Conservation (phyloP, 2,888 invertebrate genomes). For the Platerodrilus igneus region DNA sequence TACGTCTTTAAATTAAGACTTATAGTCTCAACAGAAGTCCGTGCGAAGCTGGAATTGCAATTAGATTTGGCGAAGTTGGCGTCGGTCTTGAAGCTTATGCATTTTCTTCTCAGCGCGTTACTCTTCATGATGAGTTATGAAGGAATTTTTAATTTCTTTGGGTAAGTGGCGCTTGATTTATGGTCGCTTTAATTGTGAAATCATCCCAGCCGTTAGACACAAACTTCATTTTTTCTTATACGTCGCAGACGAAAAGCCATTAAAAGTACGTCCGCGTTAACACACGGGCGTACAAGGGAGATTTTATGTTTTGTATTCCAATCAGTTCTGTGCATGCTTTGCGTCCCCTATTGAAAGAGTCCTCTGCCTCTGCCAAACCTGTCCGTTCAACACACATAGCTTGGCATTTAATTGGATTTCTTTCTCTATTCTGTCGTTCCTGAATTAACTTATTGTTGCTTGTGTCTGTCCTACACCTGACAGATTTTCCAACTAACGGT, state of each 20-base stretch:
- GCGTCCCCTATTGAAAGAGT: slow-evolving; percentile 19
- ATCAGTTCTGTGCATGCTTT: slow-evolving; percentile 18
- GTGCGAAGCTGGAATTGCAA: slow-evolving; percentile 23
- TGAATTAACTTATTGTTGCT: slow-evolving; percentile 45
- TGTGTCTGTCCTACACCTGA: too few species aligned
- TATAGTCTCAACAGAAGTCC: slow-evolving; percentile 24
- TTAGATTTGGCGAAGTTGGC: slow-evolving; percentile 20
- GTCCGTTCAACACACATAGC: slow-evolving; percentile 34
- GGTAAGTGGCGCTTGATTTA: slow-evolving; percentile 31
- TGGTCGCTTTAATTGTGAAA: slow-evolving; percentile 29
- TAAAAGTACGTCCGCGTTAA: slow-evolving; percentile 12
- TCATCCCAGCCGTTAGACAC: slow-evolving; percentile 13
- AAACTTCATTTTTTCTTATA: slow-evolving; percentile 8
- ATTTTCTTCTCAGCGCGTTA: slow-evolving; percentile 9
- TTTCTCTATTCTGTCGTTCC: slow-evolving; percentile 44
- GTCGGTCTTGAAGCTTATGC: slow-evolving; percentile 4
- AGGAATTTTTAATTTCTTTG: slow-evolving; percentile 36
- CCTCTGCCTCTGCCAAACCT: slow-evolving; percentile 18
- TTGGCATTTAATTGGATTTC: slow-evolving; percentile 48
- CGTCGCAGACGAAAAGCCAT: slow-evolving; percentile 12
- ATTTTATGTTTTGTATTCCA: slow-evolving; percentile 23
- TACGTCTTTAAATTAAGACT: slow-evolving; percentile 29
- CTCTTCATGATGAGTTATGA: slow-evolving; percentile 31
- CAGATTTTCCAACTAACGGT: too few species aligned
- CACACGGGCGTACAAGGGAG: slow-evolving; percentile 12